Evolutionary conservation across 35 echinoderm and acorn worm genomes (phyloP), one percentile per base, ranked within the genome.

Genomic region (Anneissia japonica): DNA sequence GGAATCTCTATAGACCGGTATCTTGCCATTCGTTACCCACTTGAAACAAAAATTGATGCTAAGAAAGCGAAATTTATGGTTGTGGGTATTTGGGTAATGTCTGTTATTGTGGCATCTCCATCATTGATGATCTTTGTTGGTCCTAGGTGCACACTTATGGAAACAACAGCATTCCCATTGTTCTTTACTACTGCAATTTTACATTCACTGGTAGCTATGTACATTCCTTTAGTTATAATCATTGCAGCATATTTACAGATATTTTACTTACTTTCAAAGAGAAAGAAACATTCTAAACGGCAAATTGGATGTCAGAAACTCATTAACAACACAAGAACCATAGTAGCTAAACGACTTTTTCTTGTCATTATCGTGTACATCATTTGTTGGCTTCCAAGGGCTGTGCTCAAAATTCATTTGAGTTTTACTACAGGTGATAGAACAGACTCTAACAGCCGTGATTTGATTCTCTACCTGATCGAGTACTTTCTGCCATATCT

Each of bases 1-100:
- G 96, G 96, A 34, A 99, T 99, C 45, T 99, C 96, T 0, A 84
- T 99, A 9, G 96, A 99, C 46, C 89, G 96, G 0, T 99, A 89
- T 72, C 94, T 91, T 87, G 93, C 91, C 36, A 87, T 99, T 64
- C 85, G 92, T 31, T 84, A 82, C 12, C 96, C 96, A 5, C 87
- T 99, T 3, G 89, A 91, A 77, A 88, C 90, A 85, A 72, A 75
- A 36, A 89, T 90, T 46, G 86, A 93, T 35, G 81, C 75, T 14
- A 86, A 88, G 37, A 83, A 86, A 34, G 96, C 90, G 21, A 88
- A 81, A 32, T 34, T 64, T 0, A 89, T 91, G 31, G 81, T 99
- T 6, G 64, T 91, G 26, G 46, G 79, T 29, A 93, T 91, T 11
- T 99, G 91, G 92, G 39, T 90, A 7, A 85, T 94, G 33, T 94